Evolutionary conservation across 2,113 vertebrate genomes (phyloP), one percentile per base, ranked within the genome.

Genomic region (Numida meleagris): DNA sequence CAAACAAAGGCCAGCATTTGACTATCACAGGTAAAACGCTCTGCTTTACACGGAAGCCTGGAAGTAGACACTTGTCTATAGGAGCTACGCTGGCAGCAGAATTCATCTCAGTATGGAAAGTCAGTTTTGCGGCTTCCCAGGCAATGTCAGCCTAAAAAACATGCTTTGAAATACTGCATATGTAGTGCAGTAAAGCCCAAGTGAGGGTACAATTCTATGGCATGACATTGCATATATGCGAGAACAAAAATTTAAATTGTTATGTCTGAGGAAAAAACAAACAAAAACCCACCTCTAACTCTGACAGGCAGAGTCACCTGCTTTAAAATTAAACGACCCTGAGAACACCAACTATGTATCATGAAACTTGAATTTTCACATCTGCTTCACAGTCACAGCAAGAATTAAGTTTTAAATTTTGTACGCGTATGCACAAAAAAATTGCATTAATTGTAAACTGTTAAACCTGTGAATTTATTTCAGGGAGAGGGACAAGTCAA

Each of bases 331-430:
- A 71, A 29, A 57, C 15, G 25, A 71, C 24, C 71, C 25, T 57
- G 51, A 58, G 31, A 79, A 36, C 18, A 79, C 53, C 1, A 2
- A 17, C n/a, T 34, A 9, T 1, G 0, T 33, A 79, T n/a, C 15
- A 33, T n/a, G 6, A 77, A 51, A 72, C 10, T 4, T 68, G 33
- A 76, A 38, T 62, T 88, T 45, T 58, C 40, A 0, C 9, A 66
- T 58, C 65, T 53, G 53, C 40, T 65, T 75, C 6, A 42, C 0
- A 66, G 19, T n/a, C 58, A 62, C 40, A 82, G 4, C 27, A 88
- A 40, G 72, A 73, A 81, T 67, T n/a, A 62, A 66, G 20, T 66
- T 78, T 36, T 45, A 17, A 4, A 20, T 29, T 68, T 55, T 70
- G 36, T 23, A 86, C 3, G 12, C 9, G 40, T 8, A 51, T 9